These are phyloP conservation scores for Amphiprion ocellaris DNA, from an alignment of 2,113 vertebrate species.

Conservation along the genomic window DNA sequence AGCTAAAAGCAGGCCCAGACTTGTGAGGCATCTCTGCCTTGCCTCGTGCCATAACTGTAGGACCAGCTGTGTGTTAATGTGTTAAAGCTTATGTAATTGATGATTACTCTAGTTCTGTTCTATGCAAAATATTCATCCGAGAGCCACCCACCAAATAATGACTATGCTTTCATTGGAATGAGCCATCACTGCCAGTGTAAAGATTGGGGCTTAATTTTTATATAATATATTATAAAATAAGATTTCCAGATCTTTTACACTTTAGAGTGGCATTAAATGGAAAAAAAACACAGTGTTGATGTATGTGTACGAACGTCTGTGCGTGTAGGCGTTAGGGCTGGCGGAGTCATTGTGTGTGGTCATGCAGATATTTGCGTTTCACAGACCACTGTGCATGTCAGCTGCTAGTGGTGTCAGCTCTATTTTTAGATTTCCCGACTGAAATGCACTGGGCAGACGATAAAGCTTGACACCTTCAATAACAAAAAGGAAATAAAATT, in stretches of 20 bases:
- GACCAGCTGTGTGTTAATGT: neutral
- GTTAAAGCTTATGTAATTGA: constrained; percentile 1
- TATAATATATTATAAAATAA: too few relatives aligned
- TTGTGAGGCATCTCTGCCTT: neutral
- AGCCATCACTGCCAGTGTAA: neutral
- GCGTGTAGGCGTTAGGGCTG: constrained; percentile 1
- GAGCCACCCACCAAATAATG: neutral
- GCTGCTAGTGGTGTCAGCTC: constrained; percentile 71
- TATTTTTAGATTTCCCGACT: constrained; percentile 73
- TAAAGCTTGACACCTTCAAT: constrained; percentile 4
- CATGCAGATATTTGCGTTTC: constrained; percentile 39
- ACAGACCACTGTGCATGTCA: constrained; percentile 58
- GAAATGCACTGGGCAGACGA: constrained; percentile 46
- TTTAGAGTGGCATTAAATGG: neutral
- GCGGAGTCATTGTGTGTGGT: constrained; percentile 36
- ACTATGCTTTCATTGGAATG: neutral
- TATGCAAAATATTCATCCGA: constrained; percentile 28
- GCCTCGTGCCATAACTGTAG: neutral
- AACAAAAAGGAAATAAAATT: constrained; percentile 15
- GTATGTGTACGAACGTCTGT: neutral
- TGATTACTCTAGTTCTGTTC: neutral
- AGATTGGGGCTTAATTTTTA: too few relatives aligned
- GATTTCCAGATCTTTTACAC: neutral
- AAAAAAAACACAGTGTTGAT: neutral
- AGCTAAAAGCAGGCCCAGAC: constrained; percentile 4